Evolutionary conservation across 2,888 invertebrate genomes (phyloP).

Genomic region (Aphodius sticticus): DNA sequence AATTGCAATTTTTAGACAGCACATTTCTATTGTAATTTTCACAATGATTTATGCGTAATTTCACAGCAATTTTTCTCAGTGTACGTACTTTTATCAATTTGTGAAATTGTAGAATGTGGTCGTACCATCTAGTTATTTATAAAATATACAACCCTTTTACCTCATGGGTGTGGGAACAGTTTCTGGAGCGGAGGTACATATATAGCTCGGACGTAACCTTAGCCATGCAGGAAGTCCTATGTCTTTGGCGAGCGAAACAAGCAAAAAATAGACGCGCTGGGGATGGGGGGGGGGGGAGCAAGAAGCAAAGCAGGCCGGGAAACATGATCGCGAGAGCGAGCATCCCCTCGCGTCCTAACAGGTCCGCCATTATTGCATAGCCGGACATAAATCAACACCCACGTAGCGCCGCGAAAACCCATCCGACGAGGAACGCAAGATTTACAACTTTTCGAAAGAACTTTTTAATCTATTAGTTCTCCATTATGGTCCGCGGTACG

Average conservation of each 20-base stretch:
- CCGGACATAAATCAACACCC: neutral
- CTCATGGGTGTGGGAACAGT: neutral
- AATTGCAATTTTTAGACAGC: no score
- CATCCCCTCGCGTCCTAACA: neutral
- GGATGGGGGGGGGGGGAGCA: neutral
- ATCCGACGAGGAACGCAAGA: neutral
- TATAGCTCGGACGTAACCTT: slow-evolving; percentile 5
- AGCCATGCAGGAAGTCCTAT: neutral
- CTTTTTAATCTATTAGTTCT: neutral
- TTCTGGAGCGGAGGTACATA: neutral
- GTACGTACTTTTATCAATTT: no score
- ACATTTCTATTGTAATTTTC: no score
- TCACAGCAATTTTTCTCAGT: no score
- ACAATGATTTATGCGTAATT: no score
- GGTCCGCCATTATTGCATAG: neutral
- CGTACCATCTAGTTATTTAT: no score
- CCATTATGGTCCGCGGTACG: neutral
- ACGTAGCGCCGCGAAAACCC: neutral
- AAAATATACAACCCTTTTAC: neutral
- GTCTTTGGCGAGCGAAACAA: neutral
- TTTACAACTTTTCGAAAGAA: slow-evolving; percentile 4
- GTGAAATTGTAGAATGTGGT: no score
- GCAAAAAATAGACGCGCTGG: neutral
- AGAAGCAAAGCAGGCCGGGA: neutral
- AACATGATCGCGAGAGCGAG: neutral